These are phyloP conservation scores for Chionomys nivalis DNA, from an alignment of 2,113 vertebrate genomes.

Conservation along the genomic window DNA sequence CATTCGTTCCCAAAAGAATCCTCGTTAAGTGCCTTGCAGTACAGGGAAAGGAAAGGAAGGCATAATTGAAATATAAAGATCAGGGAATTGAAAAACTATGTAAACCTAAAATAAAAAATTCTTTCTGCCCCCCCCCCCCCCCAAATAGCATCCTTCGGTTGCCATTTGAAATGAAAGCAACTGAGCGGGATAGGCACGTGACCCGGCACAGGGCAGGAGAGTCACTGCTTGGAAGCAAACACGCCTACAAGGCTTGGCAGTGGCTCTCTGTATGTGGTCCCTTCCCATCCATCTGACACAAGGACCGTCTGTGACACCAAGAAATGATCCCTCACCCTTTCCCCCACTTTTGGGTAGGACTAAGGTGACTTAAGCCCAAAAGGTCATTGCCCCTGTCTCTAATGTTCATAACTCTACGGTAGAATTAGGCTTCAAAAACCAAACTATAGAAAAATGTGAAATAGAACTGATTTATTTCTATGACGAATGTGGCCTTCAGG, in stretches of 20 bases:
- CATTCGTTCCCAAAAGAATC: conserved; percentile 58
- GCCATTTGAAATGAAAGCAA: not conserved
- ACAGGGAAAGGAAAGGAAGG: not conserved
- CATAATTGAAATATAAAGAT: conserved; percentile 3
- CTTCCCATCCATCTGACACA: not conserved
- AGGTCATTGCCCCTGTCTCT: not conserved
- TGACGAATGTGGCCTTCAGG: not conserved
- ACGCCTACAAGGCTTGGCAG: not conserved
- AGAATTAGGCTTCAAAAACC: conserved; percentile 11
- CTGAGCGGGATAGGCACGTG: not conserved
- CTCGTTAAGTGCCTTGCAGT: not conserved
- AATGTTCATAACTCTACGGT: conserved; percentile 5
- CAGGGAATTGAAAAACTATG: conserved; percentile 6
- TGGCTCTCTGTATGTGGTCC: not conserved
- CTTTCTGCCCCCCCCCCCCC: accelerated
- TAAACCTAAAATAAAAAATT: not conserved
- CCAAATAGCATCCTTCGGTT: not conserved
- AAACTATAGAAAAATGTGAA: conserved; percentile 16
- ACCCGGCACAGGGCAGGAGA: not conserved
- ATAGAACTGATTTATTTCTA: not conserved
- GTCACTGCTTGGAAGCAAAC: not conserved
- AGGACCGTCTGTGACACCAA: too few species aligned
- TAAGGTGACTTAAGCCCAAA: not conserved
- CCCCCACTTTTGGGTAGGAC: not conserved
- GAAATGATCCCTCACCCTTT: not conserved